Evolutionary conservation across 2,113 vertebrate genomes (phyloP), one percentile per base, ranked within the genome.

Genomic region (Lasiurus cinereus): DNA sequence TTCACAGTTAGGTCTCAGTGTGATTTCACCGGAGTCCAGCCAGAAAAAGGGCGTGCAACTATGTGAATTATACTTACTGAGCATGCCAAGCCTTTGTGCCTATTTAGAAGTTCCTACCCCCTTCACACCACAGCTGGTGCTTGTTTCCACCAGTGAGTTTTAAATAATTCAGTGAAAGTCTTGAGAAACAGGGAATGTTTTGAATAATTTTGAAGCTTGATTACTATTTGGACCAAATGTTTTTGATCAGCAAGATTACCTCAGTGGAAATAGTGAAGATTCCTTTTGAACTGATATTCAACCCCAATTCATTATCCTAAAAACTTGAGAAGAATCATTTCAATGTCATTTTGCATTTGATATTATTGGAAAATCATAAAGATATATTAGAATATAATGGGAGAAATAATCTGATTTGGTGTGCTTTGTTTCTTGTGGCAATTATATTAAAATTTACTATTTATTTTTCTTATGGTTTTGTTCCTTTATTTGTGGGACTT

Each of bases 151-250:
- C 83, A 76, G 83, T 74, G 97, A 97, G 77, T 97, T 97, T 98
- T 98, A 98, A 98, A 98, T 98, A 97, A 98, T 98, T 98, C 97
- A 98, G 96, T 97, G 97, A 97, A 96, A 93, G 96, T 96, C 95
- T 95, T 97, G 92, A 97, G 97, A 96, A 97, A 92, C 83, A 94
- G 50, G 56, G 92, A 96, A 96, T 96, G 84, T 96, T 98, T 96
- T 97, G 93, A 96, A 97, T 98, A 97, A 97, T 95, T 95, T 93
- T 97, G 93, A 96, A 97, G 92, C 85, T 94, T 97, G 93, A 96
- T 97, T 96, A 96, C 94, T 97, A 86, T 94, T 98, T 97, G 96
- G 92, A 95, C 95, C 96, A 98, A 98, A 97, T 97, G 96, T 95
- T 97, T 87, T 93, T 97, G 80, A 94, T 96, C 88, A 92, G 92